These are phyloP conservation scores for Pluvialis apricaria DNA, from an alignment of 2,113 vertebrate genomes.

Conservation along the genomic window DNA sequence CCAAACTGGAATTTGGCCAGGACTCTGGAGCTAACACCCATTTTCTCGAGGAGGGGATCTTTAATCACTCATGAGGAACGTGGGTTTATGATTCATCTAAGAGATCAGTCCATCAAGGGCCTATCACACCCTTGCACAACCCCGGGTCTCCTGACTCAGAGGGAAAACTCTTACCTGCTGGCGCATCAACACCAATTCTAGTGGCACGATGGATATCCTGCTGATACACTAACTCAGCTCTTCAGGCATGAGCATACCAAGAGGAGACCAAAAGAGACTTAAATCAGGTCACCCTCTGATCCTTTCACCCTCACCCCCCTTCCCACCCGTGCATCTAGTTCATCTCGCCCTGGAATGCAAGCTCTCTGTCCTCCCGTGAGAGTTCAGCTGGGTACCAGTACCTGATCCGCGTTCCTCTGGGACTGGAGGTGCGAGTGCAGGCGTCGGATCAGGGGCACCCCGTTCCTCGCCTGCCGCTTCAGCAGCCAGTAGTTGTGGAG, in stretches of 20 bases:
- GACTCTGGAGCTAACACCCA: background rate
- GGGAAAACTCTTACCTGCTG: background rate
- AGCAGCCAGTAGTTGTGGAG: conserved; percentile 96
- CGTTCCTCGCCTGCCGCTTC: conserved; percentile 93
- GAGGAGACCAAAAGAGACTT: background rate
- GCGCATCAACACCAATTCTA: background rate
- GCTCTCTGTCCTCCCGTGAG: fast-evolving
- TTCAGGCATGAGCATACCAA: background rate
- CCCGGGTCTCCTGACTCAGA: background rate
- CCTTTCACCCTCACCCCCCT: background rate
- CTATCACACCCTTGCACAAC: background rate
- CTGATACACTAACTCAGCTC: background rate
- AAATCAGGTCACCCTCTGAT: background rate
- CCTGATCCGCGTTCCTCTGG: conserved; percentile 88
- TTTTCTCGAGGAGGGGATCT: background rate
- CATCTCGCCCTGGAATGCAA: background rate
- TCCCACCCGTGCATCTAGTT: background rate
- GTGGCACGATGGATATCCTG: background rate
- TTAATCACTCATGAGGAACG: background rate
- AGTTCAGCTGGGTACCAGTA: conserved; percentile 3
- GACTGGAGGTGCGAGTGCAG: conserved; percentile 88
- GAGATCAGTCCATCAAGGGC: background rate
- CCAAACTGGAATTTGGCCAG: background rate
- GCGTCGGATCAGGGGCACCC: conserved; percentile 90
- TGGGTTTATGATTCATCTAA: background rate